Percentiles rank a stretch among this genome's conserved stretches.
Evolutionary conservation across 2,888 invertebrate genomes (phyloP).

Genomic region (Pandemis heparana): DNA sequence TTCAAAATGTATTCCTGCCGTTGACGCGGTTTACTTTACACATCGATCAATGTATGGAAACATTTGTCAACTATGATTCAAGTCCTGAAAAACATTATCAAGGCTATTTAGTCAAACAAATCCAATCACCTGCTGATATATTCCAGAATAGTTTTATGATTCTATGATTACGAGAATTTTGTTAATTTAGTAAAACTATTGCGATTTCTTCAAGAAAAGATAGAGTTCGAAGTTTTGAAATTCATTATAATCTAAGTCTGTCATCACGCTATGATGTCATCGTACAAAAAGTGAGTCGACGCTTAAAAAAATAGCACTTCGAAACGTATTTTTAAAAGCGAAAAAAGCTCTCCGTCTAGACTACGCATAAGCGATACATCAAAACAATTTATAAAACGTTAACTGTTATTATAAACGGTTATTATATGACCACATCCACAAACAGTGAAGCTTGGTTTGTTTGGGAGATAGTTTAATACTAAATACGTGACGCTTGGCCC

Average conservation of each 20-base stretch:
- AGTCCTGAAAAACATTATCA: no score
- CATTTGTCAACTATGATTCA: no score
- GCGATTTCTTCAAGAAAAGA: no score
- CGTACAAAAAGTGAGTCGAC: constrained; percentile 1
- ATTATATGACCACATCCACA: constrained; percentile 14
- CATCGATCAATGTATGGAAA: no score
- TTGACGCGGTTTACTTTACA: no score
- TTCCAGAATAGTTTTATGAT: no score
- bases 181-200: no score
- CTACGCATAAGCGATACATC: constrained; percentile 11
- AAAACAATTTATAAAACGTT: background rate
- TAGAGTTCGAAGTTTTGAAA: background rate
- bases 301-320: constrained; percentile 14
- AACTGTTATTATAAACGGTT: background rate
- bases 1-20: no score
- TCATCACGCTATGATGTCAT: constrained; percentile 16
- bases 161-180: no score
- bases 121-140: no score
- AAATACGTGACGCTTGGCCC: constrained; percentile 62
- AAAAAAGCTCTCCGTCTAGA: constrained; percentile 18
- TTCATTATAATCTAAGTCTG: background rate
- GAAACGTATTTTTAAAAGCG: constrained; percentile 14
- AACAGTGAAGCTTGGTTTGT: constrained; percentile 14
- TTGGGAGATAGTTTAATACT: constrained; percentile 40
- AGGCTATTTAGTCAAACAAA: no score